These are phyloP conservation scores for Phrynosoma platyrhinos DNA, from an alignment of 2,113 vertebrate species.

Conservation along the genomic window DNA sequence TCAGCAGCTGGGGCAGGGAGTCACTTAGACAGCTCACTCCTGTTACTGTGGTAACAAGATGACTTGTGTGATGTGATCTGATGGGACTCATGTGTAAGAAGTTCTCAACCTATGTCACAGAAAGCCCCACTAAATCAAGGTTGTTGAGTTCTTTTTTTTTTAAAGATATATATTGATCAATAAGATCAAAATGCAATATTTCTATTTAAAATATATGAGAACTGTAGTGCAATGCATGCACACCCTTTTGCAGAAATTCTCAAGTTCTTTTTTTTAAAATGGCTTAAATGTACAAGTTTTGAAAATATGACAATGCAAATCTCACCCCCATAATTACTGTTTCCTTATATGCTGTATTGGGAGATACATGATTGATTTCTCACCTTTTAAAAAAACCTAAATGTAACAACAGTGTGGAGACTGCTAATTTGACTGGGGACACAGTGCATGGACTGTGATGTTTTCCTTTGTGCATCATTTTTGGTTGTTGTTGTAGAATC, in stretches of 20 bases:
- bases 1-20: slow-evolving; percentile 74
- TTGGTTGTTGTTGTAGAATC: background rate
- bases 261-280: background rate
- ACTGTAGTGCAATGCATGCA: background rate
- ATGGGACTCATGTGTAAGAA: slow-evolving; percentile 61
- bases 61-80: slow-evolving; percentile 70
- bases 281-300: background rate
- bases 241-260: background rate
- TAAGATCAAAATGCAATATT: background rate
- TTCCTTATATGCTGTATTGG: background rate
- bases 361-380: background rate
- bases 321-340: background rate
- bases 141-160: too few relatives aligned
- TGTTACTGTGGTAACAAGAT: slow-evolving; percentile 76
- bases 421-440: background rate
- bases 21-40: slow-evolving; percentile 76
- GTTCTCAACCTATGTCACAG: slow-evolving; percentile 8
- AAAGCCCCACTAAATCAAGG: background rate
- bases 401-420: background rate
- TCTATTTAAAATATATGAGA: background rate
- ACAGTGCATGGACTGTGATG: background rate
- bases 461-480: background rate
- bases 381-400: background rate
- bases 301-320: background rate
- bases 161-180: background rate